Conservation (phyloP, 2,888 invertebrate genomes). For the Torymus auratus region DNA sequence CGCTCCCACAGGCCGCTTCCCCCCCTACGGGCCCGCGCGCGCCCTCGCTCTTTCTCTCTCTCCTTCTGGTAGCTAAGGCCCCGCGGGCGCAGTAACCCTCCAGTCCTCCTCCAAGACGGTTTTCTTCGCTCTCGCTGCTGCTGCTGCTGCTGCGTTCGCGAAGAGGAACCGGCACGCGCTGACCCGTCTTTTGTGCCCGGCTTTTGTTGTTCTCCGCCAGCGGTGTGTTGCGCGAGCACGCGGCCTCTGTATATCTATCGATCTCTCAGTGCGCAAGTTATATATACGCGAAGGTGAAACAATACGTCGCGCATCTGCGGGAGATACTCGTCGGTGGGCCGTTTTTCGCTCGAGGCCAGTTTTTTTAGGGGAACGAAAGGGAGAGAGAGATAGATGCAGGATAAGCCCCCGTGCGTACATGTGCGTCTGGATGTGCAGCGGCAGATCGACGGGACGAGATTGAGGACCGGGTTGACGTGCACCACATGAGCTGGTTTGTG, state of each 20-base stretch:
- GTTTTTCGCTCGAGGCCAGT: not conserved
- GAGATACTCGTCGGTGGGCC: not conserved
- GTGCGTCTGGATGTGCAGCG: not conserved
- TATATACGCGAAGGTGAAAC: constrained; percentile 20
- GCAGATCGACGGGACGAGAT: not conserved
- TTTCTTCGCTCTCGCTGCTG: constrained; percentile 43
- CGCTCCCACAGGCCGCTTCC: constrained; percentile 23
- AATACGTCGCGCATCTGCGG: constrained; percentile 28
- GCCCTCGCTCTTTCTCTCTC: constrained; percentile 57
- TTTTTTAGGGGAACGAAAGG: not conserved
- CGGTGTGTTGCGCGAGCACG: not conserved
- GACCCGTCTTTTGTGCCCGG: not conserved
- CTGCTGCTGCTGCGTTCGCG: constrained; percentile 10
- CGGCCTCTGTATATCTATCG: constrained; percentile 14
- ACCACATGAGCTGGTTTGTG: not conserved
- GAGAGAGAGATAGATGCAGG: not conserved
- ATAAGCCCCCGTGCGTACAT: not conserved
- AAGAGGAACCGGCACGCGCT: constrained; percentile 35
- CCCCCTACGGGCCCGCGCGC: constrained; percentile 47
- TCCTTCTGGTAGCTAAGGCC: constrained; percentile 75
- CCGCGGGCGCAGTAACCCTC: constrained; percentile 77
- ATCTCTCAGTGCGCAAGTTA: constrained; percentile 8
- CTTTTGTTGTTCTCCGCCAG: constrained; percentile 12
- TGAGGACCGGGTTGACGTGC: constrained; percentile 6
- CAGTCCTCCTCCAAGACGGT: constrained; percentile 76